Evolutionary conservation across 2,888 invertebrate genomes (phyloP).

Genomic region (Drosophila macrothrix): DNA sequence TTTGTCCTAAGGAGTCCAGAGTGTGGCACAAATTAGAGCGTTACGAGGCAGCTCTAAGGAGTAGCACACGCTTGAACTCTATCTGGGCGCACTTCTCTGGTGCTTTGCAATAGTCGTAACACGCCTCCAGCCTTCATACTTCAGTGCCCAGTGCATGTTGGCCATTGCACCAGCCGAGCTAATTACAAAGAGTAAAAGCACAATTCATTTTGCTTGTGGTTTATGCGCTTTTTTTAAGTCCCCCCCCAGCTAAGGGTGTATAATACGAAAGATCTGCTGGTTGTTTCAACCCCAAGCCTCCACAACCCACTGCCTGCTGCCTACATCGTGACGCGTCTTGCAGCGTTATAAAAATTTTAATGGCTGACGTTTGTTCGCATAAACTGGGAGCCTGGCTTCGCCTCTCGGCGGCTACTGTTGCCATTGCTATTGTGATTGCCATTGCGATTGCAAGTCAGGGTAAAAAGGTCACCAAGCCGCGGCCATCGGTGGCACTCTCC

Average conservation of each 20-base stretch:
- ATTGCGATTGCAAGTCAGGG: conserved; percentile 9
- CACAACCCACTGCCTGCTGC: conserved; percentile 24
- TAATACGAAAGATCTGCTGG: conserved; percentile 2
- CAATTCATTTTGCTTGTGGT: conserved; percentile 67
- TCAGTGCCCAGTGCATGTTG: conserved; percentile 1
- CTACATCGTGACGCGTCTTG: conserved; percentile 38
- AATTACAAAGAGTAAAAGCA: conserved; percentile 69
- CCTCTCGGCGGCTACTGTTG: conserved; percentile 1
- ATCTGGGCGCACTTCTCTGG: conserved; percentile 3
- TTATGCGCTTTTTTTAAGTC: conserved; percentile 39
- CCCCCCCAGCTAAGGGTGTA: background rate
- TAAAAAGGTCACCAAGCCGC: conserved; percentile 59
- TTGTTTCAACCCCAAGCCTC: background rate
- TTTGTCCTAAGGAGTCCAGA: background rate
- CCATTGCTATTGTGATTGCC: conserved; percentile 1
- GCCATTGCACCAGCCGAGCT: conserved; percentile 35
- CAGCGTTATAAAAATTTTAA: conserved; percentile 69
- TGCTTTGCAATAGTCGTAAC: background rate
- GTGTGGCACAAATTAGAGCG: background rate
- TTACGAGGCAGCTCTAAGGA: background rate
- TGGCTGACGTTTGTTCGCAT: conserved; percentile 67
- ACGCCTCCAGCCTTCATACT: background rate
- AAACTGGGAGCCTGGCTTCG: conserved; percentile 33
- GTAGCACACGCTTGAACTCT: background rate
- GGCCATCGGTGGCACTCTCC: conserved; percentile 26